Evolutionary conservation across 2,113 vertebrate genomes (phyloP).

Genomic region (Siphamia tubifer): DNA sequence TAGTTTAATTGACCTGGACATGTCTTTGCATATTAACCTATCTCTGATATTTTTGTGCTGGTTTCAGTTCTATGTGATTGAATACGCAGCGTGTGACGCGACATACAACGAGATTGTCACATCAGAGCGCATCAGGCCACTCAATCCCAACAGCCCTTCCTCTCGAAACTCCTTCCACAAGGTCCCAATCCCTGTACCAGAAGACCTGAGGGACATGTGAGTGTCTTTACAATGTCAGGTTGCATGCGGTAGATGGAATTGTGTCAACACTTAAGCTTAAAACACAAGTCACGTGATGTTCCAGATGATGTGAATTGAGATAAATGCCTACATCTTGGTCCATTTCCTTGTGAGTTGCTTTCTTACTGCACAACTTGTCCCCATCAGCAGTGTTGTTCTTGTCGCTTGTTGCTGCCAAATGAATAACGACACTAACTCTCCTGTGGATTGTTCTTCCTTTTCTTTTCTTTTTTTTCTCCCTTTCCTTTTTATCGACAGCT

Average conservation of each 20-base stretch:
- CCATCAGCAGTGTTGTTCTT: background rate
- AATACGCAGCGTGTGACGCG: slow-evolving; percentile 90
- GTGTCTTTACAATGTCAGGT: slow-evolving; percentile 31
- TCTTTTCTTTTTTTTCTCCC: slow-evolving; percentile 3
- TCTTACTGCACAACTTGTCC: background rate
- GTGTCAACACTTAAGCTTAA: background rate
- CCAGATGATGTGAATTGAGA: background rate
- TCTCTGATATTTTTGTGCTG: background rate
- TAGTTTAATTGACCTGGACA: background rate
- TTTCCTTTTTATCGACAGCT: slow-evolving; percentile 71
- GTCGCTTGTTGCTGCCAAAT: background rate
- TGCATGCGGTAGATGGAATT: background rate
- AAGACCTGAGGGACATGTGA: slow-evolving; percentile 91
- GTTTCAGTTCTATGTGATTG: slow-evolving; percentile 91
- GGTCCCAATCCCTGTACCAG: slow-evolving; percentile 85
- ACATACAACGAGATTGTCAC: slow-evolving; percentile 95
- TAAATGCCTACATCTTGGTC: background rate
- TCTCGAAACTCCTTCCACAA: slow-evolving; percentile 88
- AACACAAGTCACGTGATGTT: background rate
- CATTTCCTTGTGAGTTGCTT: background rate
- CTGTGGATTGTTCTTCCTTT: background rate
- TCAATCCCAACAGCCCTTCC: slow-evolving; percentile 89
- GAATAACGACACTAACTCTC: background rate
- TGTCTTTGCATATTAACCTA: background rate
- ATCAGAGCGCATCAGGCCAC: slow-evolving; percentile 87